These are phyloP conservation scores for Drosophila borborema DNA, from an alignment of 2,888 invertebrate species.

Conservation along the genomic window DNA sequence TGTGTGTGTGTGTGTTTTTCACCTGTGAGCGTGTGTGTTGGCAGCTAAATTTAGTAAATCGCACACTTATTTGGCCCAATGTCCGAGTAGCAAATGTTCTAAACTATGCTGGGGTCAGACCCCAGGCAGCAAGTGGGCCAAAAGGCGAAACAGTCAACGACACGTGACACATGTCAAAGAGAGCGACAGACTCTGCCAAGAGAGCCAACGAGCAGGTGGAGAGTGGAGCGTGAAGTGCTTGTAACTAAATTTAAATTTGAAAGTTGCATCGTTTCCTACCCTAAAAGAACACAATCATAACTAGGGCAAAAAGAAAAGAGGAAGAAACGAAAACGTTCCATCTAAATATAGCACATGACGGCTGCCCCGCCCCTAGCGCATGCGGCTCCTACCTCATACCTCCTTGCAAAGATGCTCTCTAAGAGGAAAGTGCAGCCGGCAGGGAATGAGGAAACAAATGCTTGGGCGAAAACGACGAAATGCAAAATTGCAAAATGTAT, in stretches of 20 bases:
- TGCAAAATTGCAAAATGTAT: constrained; percentile 54
- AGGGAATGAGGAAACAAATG: constrained; percentile 76
- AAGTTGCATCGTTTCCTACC: constrained; percentile 46
- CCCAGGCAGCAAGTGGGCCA: constrained; percentile 65
- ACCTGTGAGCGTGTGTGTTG: constrained; percentile 43
- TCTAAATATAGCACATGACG: constrained; percentile 53
- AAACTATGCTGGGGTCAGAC: constrained; percentile 79
- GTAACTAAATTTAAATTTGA: constrained; percentile 42
- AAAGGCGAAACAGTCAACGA: constrained; percentile 79
- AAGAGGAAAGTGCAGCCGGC: constrained; percentile 48
- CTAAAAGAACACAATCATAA: constrained; percentile 53
- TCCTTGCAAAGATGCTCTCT: background rate
- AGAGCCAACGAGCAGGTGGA: background rate
- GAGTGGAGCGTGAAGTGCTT: background rate
- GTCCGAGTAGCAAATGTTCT: constrained; percentile 68
- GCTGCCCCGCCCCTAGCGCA: constrained; percentile 15
- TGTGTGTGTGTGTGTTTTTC: constrained; percentile 7
- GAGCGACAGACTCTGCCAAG: constrained; percentile 2
- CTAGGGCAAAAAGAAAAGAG: constrained; percentile 43
- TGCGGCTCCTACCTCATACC: background rate
- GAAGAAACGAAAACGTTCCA: constrained; percentile 22
- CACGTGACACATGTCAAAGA: constrained; percentile 53
- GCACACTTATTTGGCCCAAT: constrained; percentile 80
- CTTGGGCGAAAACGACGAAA: constrained; percentile 41
- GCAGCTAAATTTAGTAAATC: constrained; percentile 74